Base-by-base conservation (phyloP, 2,113 vertebrate species). In the Thunnus thynnus region DNA sequence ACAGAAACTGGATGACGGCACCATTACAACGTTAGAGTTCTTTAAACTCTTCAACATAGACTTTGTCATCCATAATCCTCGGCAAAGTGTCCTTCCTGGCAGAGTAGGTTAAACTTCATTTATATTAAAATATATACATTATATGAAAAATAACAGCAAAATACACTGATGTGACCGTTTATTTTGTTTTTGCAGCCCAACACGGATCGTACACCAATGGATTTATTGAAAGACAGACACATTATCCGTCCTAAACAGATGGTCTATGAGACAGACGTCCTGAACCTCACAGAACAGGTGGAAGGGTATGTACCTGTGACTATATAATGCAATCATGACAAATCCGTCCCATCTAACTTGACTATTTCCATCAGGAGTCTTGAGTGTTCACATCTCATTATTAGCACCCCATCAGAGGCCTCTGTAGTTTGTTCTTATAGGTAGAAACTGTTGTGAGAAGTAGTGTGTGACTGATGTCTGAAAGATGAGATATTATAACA, bases 21-120 rank as follows among this genome's bases (percentile, higher is more conserved):
- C 89, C 68, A 95, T 99, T 67, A 99, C 97, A 0, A 92, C 97
- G 57, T 91, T 92, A 5, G 97, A 99, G 87, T 98, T 99, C 85
- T 94, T 99, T n/a, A 96, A 94, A 3, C 94, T 98, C 80, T 96
- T 99, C 70, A 93, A 96, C 78, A 96, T 98, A 27, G 95, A 97
- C 8, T 91, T 97, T 85, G 93, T 96, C 13, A 97, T 98, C 87
- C 97, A 98, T 81, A 97, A 96, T 86, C 96, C 97, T 55, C 92
- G 97, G 27, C 96, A 96, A 46, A 99, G 98, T 80, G 90, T 96
- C 7, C 88, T 97, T 55, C 96, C 96, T 86, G 93, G 86, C 51
- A 96, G 74, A 66, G 98, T 99, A 94, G 87, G 89, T 78, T 41
- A 0, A 56, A 32, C 27, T 69, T 58, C 7, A 20, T 30, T 52